Evolutionary conservation across 2,888 invertebrate genomes (phyloP), one percentile per base, ranked within the genome.

Genomic region (Synanthedon myopaeformis): DNA sequence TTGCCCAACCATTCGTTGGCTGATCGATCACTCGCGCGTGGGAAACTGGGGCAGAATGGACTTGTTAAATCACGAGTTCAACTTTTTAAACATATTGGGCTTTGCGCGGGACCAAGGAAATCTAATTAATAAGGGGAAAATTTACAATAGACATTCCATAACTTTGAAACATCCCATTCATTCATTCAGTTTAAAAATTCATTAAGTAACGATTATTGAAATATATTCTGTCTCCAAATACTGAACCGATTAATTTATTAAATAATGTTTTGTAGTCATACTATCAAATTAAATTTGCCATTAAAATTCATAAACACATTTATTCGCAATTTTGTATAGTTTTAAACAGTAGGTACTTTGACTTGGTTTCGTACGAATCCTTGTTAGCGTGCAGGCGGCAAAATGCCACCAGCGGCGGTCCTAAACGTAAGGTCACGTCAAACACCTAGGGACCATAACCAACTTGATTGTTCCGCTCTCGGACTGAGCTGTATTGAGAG

Each of bases 1-100:
- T 79, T 80, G 71, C 76, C 65, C 76, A 80, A 79, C 74, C 69
- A 61, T 61, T 64, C 67, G 71, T 65, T 64, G 61, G 61, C 57
- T 60, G 64, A 63, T 64, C 61, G 65, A 66, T 64, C 65, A 64
- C 68, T 65, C 64, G 62, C 61, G 59, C 63, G 61, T 62, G 60
- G 62, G 54, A 55, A 64, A 68, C 61, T 64, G 55, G 67, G 67
- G 65, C 65, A 64, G 52, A 54, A 58, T 58, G 58, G 55, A 51
- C 45, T 45, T 45, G 45, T 45, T 19, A 14, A n/a, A 13, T 45
- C 14, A 45, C 13, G 45, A 45, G 45, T 45, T 45, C 14, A 13
- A 45, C 6, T 45, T 45, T 45, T 45, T n/a, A 45, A 45, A 45
- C 3, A 35, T 35, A 35, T 35, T 10, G 35, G 35, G 35, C 35